phyloP scores from a whole-genome alignment of 2,888 invertebrate species.

The Ptilodon capucinus region DNA sequence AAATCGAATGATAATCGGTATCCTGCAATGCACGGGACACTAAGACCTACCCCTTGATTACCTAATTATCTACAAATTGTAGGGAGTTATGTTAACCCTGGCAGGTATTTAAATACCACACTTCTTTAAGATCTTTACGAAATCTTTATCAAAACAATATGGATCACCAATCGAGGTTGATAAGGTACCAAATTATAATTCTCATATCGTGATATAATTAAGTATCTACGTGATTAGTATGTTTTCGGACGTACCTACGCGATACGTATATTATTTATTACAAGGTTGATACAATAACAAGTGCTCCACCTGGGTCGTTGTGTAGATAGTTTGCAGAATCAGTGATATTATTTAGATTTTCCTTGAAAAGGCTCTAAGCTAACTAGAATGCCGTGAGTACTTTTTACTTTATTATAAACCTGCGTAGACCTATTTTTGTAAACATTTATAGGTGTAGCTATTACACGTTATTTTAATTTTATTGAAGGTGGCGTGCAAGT shows the following conservation, averaged over 20 bases:
- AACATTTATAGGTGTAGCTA: no score
- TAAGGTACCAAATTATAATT: not conserved
- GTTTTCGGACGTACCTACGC: not conserved
- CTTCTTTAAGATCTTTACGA: no score
- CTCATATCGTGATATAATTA: not conserved
- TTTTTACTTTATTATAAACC: not conserved
- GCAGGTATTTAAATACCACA: no score
- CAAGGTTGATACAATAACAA: not conserved
- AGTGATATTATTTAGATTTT: no score
- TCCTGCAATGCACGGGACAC: no score
- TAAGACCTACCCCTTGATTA: no score
- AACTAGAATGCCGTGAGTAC: not conserved
- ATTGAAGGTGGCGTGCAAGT: constrained; percentile 49
- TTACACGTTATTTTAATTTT: no score
- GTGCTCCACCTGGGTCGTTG: not conserved
- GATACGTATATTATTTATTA: not conserved
- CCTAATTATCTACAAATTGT: no score
- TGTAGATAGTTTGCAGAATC: not conserved
- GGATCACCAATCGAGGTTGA: not conserved
- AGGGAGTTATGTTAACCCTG: no score
- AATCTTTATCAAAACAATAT: not conserved
- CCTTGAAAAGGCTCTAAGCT: constrained; percentile 4
- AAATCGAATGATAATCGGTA: no score
- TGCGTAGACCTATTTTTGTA: no score
- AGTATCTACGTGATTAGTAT: not conserved